Percentiles rank a stretch among this genome's conserved stretches.
These are phyloP conservation scores for Malurus elegans DNA, from an alignment of 2,113 vertebrate genomes.

Conservation along the genomic window DNA sequence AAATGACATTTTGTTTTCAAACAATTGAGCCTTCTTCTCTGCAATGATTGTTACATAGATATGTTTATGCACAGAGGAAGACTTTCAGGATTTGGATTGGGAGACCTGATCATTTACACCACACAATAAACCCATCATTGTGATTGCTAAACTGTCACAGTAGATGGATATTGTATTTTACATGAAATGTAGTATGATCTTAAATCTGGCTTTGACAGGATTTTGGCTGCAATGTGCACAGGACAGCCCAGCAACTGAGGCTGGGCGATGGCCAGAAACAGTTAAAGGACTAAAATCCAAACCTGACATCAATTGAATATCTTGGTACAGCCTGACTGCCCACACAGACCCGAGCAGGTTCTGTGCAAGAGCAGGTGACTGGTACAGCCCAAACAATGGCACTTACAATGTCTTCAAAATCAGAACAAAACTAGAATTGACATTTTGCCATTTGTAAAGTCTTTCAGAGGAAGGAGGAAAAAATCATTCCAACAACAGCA, in stretches of 20 bases:
- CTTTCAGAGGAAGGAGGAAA: neutral
- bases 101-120: neutral
- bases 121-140: neutral
- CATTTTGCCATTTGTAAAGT: neutral
- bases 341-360: neutral
- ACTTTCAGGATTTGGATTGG: neutral
- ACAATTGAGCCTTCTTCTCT: neutral
- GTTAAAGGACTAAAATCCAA: neutral
- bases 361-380: neutral
- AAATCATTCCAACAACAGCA: neutral
- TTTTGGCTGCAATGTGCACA: neutral
- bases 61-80: neutral
- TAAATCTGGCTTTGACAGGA: neutral
- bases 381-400: neutral
- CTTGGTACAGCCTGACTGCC: neutral
- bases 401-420: neutral
- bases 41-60: neutral
- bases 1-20: neutral
- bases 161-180: neutral
- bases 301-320: neutral
- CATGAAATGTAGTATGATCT: accelerated
- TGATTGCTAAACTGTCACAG: neutral
- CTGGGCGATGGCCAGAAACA: neutral
- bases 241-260: neutral
- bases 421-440: neutral